These are phyloP conservation scores for Lagorchestes hirsutus DNA, from an alignment of 2,797 vertebrate genomes.

Conservation along the genomic window DNA sequence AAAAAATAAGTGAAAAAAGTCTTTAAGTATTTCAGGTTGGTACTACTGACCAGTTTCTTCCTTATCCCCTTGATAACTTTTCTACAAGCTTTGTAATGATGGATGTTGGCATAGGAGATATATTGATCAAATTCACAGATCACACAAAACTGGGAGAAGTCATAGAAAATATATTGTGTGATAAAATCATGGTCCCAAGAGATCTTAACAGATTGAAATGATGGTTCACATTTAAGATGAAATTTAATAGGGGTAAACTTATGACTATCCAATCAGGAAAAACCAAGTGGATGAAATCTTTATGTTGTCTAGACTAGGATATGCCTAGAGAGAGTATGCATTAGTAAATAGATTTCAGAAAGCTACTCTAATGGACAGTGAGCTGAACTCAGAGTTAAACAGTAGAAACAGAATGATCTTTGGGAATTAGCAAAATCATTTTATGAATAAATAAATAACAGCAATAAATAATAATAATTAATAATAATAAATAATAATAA, in stretches of 20 bases:
- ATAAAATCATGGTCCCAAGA: neutral
- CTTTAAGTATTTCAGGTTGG: conserved; percentile 2
- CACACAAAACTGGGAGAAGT: neutral
- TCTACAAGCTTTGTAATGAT: neutral
- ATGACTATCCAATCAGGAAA: neutral
- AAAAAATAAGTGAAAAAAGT: neutral
- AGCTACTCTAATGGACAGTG: neutral
- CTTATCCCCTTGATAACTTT: neutral
- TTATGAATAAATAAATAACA: neutral
- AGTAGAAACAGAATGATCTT: neutral
- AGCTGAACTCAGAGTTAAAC: neutral
- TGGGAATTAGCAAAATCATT: neutral
- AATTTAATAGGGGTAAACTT: neutral
- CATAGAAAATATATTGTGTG: neutral
- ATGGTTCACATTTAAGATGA: neutral
- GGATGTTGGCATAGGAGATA: neutral
- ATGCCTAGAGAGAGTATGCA: neutral
- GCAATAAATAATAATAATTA: no score
- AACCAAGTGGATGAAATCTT: neutral
- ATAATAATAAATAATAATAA: no score
- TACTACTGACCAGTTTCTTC: neutral
- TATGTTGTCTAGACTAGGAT: neutral
- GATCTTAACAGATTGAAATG: neutral
- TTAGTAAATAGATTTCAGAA: neutral
- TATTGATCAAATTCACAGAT: neutral